A percentile compares a stretch with the other conserved stretches of the same genome.
These are phyloP conservation scores for Trissoscelio sp. DNA, from an alignment of 2,888 invertebrate genomes.

Conservation along the genomic window DNA sequence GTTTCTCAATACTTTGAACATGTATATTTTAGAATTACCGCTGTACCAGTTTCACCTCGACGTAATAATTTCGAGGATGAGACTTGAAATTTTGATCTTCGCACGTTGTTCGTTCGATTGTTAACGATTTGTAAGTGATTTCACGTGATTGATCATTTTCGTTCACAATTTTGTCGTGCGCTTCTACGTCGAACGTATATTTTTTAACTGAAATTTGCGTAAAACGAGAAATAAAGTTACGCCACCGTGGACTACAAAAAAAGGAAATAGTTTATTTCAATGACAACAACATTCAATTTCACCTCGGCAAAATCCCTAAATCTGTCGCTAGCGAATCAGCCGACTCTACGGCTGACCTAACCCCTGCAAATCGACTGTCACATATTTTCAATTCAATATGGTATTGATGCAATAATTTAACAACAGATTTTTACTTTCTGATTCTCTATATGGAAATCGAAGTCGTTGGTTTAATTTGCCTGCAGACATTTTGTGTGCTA, in stretches of 20 bases:
- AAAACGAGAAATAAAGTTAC: slow-evolving; percentile 19
- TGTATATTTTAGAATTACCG: slow-evolving; percentile 55
- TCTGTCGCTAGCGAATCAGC: slow-evolving; percentile 36
- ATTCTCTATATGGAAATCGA: slow-evolving; percentile 36
- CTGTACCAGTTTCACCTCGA: slow-evolving; percentile 18
- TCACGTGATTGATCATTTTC: slow-evolving; percentile 13
- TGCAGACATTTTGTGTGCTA: not conserved
- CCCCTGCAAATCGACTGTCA: slow-evolving; percentile 50
- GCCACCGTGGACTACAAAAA: slow-evolving; percentile 1
- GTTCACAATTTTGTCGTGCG: not conserved
- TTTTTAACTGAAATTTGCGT: slow-evolving; percentile 3
- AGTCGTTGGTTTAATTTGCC: slow-evolving; percentile 30
- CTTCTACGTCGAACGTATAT: not conserved
- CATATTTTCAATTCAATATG: slow-evolving; percentile 55
- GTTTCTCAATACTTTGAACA: slow-evolving; percentile 62
- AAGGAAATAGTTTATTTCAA: slow-evolving; percentile 50
- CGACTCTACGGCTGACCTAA: slow-evolving; percentile 50
- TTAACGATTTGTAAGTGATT: slow-evolving; percentile 26
- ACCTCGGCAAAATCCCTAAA: slow-evolving; percentile 33
- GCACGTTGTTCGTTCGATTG: slow-evolving; percentile 1
- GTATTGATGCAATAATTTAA: slow-evolving; percentile 53
- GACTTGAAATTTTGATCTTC: slow-evolving; percentile 12
- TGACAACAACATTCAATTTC: slow-evolving; percentile 58
- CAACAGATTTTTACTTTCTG: slow-evolving; percentile 26
- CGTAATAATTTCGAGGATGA: slow-evolving; percentile 25